Percentiles rank a stretch among this genome's conserved stretches.
Conservation (phyloP, 2,888 invertebrate genomes). For the Metallyticus violacea region DNA sequence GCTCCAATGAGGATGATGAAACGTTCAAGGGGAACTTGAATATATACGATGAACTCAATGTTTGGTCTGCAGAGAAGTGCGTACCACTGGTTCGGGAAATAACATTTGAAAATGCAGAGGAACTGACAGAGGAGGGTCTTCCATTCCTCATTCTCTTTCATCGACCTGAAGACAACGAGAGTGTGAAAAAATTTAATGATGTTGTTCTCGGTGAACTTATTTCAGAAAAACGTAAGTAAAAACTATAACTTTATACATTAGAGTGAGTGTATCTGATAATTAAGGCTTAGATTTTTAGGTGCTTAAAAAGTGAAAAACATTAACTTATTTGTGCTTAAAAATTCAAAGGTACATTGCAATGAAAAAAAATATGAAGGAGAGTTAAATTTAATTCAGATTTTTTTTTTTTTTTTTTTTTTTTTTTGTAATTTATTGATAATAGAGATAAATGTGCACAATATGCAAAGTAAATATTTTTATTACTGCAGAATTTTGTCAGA, state of each 20-base stretch:
- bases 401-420: too few relatives aligned
- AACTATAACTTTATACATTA: constrained; percentile 6
- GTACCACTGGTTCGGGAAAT: constrained; percentile 97
- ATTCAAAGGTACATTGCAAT: too few relatives aligned
- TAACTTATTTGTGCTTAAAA: too few relatives aligned
- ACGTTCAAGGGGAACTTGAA: constrained; percentile 71
- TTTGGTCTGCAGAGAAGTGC: constrained; percentile 91
- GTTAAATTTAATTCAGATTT: too few relatives aligned
- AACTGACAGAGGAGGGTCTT: constrained; percentile 95
- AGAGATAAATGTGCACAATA: too few relatives aligned
- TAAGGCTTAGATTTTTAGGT: neutral
- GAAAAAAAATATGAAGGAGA: too few relatives aligned
- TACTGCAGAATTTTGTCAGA: too few relatives aligned
- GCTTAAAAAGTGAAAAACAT: too few relatives aligned
- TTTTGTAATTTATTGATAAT: too few relatives aligned
- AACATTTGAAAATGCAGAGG: constrained; percentile 99
- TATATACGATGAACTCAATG: constrained; percentile 75
- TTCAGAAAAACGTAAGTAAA: constrained; percentile 88
- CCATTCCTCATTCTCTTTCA: constrained; percentile 98
- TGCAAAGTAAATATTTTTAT: too few relatives aligned
- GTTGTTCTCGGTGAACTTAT: constrained; percentile 73
- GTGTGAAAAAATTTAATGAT: constrained; percentile 82
- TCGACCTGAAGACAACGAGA: constrained; percentile 73
- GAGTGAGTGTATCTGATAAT: neutral
- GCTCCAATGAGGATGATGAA: constrained; percentile 79